Evolutionary conservation across 2,797 vertebrate species (phyloP), one percentile per base, ranked within the genome.

Genomic region (Sebastes vulpes): DNA sequence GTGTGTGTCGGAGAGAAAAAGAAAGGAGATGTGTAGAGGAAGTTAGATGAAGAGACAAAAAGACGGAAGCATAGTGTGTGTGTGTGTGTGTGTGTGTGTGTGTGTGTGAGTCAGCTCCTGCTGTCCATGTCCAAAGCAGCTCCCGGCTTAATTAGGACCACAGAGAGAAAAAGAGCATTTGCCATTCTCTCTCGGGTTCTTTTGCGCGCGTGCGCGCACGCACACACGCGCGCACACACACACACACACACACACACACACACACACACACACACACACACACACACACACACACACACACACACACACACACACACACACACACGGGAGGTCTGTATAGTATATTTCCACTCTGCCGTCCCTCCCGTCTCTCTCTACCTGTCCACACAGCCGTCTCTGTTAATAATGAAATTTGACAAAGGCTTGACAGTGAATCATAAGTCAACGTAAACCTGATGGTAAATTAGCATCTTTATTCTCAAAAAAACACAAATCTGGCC

Each of bases 81-180:
- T 10, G 31, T 9, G 31, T 31, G 9, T 31, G 29, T 3, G 29
- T 29, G 28, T 3, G 28, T 8, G 26, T 28, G 28, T 29, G 29
- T 31, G 31, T 31, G 31, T 9, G 31, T 9, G 31, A 9, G 9
- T 35, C 32, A 35, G 32, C 10, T 35, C 32, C 32, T 35, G 32
- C 32, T 35, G 32, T 35, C 32, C 10, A 4, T 35, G 32, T 86
- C 74, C 60, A 77, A 86, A 75, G 79, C 50, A 59, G 57, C 80
- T 70, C n/a, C 21, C 14, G 70, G 65, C 63, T 83, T 86, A 90
- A 91, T 88, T 75, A 82, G 84, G 79, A 75, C 77, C 58, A 72
- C 21, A 54, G 82, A 35, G 59, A 65, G 74, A 64, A 66, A 79
- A 59, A 61, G 48, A 82, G 48, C 66, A 65, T 67, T 60, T 58